Conservation (phyloP, 2,888 invertebrate species). For the Punctoribates punctum region DNA sequence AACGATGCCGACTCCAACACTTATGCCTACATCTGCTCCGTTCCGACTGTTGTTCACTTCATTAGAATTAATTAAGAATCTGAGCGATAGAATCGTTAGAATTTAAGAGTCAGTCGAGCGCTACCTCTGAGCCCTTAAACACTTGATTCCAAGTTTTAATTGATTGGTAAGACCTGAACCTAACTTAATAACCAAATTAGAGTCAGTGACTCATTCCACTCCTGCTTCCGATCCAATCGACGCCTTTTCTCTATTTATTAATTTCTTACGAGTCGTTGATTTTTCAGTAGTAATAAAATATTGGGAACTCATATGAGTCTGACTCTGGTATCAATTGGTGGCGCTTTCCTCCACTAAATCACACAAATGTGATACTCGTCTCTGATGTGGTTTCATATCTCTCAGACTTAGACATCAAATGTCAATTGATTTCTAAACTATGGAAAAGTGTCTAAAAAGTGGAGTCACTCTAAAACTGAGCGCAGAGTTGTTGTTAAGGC, state of each 20-base stretch:
- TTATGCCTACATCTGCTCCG: not conserved
- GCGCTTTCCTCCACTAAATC: not conserved
- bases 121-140: conserved; percentile 6
- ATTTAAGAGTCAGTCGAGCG: not conserved
- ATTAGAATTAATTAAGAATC: conserved; percentile 32
- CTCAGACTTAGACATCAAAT: not conserved
- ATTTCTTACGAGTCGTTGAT: no score
- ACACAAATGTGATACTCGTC: not conserved
- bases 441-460: not conserved
- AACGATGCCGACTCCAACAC: not conserved
- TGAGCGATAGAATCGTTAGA: not conserved
- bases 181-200: conserved; percentile 15
- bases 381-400: not conserved
- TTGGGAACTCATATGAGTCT: not conserved
- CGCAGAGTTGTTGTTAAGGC: not conserved
- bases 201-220: conserved; percentile 13
- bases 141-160: conserved; percentile 12
- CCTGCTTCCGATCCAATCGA: not conserved
- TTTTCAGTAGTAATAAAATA: not conserved
- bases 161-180: conserved; percentile 18
- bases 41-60: not conserved
- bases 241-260: conserved; percentile 3
- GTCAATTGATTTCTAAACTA: conserved; percentile 15
- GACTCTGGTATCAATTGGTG: not conserved
- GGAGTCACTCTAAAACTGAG: not conserved